Evolutionary conservation across 2,797 vertebrate species (phyloP).

Genomic region (Pagetopsis macropterus): DNA sequence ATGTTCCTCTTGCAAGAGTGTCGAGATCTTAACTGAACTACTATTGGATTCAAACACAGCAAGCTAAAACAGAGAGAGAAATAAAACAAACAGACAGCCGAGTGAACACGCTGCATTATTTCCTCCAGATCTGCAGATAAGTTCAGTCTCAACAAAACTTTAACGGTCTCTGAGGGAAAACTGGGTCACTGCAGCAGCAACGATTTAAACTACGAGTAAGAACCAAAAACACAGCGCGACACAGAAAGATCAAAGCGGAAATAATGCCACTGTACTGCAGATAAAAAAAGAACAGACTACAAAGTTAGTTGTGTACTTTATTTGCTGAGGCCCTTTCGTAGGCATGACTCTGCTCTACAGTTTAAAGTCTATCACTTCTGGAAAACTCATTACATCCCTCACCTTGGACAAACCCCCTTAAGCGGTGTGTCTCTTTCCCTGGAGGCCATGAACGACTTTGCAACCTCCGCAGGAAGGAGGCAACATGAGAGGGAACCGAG

Average conservation of each 20-base stretch:
- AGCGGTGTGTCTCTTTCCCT: slow-evolving; percentile 56
- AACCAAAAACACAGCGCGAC: slow-evolving; percentile 2
- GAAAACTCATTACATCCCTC: slow-evolving; percentile 63
- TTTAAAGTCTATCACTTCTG: slow-evolving; percentile 66
- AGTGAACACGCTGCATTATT: slow-evolving; percentile 31
- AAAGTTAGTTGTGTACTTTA: slow-evolving; percentile 18
- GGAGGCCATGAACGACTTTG: slow-evolving; percentile 65
- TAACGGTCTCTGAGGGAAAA: slow-evolving; percentile 44
- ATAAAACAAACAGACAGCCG: not conserved
- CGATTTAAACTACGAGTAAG: slow-evolving; percentile 8
- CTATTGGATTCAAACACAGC: slow-evolving; percentile 2
- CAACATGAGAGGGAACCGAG: not conserved
- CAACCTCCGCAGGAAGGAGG: slow-evolving; percentile 57
- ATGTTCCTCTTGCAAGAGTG: not conserved
- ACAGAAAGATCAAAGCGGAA: slow-evolving; percentile 27
- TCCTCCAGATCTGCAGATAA: slow-evolving; percentile 49
- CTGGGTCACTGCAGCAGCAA: slow-evolving; percentile 50
- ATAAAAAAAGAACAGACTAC: slow-evolving; percentile 5
- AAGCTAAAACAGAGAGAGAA: not conserved
- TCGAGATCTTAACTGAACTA: not conserved
- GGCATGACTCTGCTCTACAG: slow-evolving; percentile 56
- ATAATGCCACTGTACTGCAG: not conserved
- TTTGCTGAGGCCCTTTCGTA: slow-evolving; percentile 14
- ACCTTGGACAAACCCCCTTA: slow-evolving; percentile 51
- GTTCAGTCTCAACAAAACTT: slow-evolving; percentile 36